Conservation (phyloP, 2,888 invertebrate genomes). For the Lasioglossum leucozonium region DNA sequence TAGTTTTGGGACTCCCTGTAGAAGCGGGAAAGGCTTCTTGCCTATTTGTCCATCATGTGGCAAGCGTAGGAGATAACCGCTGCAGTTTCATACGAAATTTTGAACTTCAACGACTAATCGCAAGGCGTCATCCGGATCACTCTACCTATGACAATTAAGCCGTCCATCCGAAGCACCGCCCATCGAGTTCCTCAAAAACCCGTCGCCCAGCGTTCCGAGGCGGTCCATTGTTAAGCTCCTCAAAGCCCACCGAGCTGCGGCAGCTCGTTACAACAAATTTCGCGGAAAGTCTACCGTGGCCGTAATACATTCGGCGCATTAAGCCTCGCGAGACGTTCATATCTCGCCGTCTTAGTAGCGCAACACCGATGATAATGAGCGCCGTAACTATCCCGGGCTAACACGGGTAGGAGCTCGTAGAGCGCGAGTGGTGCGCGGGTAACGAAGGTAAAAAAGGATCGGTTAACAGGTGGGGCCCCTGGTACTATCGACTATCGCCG, state of each 20-base stretch:
- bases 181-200: neutral
- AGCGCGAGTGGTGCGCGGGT: neutral
- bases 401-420: neutral
- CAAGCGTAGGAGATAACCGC: no score
- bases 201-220: neutral
- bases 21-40: no score
- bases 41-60: no score
- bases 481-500: neutral
- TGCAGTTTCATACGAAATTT: no score
- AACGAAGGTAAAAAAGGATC: neutral
- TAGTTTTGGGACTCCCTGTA: no score
- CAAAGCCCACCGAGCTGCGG: neutral
- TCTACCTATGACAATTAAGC: neutral
- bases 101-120: no score
- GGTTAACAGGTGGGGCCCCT: slow-evolving; percentile 16
- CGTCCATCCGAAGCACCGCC: neutral
- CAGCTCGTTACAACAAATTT: slow-evolving; percentile 4
- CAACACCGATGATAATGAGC: slow-evolving; percentile 11
- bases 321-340: neutral
- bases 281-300: neutral
- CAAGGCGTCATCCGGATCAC: neutral
- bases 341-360: slow-evolving; percentile 2
- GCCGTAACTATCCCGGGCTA: slow-evolving; percentile 1
- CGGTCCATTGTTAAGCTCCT: neutral
- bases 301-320: neutral